Evolutionary conservation across 2,888 invertebrate species (phyloP), one percentile per base, ranked within the genome.

Genomic region (Ornithoptera alexandrae): DNA sequence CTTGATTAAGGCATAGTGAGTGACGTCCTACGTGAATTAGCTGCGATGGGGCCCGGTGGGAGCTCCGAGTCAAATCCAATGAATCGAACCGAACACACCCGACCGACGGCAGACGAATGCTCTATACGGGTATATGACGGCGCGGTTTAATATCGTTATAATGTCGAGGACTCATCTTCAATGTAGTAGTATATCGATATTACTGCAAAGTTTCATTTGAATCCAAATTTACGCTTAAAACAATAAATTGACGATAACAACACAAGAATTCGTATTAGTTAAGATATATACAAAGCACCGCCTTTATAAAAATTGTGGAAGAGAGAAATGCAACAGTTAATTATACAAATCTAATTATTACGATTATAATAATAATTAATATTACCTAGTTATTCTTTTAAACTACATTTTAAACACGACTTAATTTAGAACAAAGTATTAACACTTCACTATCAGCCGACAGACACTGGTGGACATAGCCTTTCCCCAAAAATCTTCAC

Each of bases 71-170:
- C 68, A 59, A n/a, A 68, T 39, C 18, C 58, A 63, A 50, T 63
- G 63, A 68, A 50, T 63, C 50, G 68, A 68, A 68, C 59, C 57
- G 57, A 59, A 66, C n/a, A 24, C 63, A 46, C 57, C n/a, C 30
- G 46, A 39, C 39, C 24, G 20, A 57, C 24, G 30, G 24, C 20
- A 50, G 46, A 63, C 68, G 30, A 68, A 59, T 36, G 46, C 42
- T 58, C 62, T 50, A 62, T 22, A 22, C 22, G 22, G 1, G 22
- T 22, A 22, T 58, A 18, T 20, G 36, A 10, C 5, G 68, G 59
- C 53, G 59, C 18, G 50, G 59, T 63, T 63, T 59, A 68, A 59
- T 50, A 12, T 30, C 20, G 20, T 50, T 63, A 57, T 46, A 53
- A 42, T 60, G 24, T 0, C 22, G 22, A 50, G 50, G 5, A 18